Percentiles rank a stretch among this genome's conserved stretches.
Evolutionary conservation across 2,797 vertebrate species (phyloP).

Genomic region (Eulemur coronatus): DNA sequence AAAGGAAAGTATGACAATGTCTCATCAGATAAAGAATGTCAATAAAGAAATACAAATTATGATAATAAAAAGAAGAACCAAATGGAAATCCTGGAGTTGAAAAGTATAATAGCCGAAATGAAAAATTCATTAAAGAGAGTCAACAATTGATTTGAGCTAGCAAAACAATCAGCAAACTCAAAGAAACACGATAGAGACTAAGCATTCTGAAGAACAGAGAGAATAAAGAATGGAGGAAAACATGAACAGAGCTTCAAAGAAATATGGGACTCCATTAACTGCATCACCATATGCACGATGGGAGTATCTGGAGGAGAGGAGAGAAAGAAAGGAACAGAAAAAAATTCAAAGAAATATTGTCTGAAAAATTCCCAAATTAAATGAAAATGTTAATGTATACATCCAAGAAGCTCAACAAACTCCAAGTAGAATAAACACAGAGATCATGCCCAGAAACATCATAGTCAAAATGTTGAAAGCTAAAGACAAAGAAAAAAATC

Average conservation of each 20-base stretch:
- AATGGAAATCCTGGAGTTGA: background rate
- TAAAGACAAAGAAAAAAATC: background rate
- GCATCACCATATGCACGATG: background rate
- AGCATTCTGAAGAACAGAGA: background rate
- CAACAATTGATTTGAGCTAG: background rate
- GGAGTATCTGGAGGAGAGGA: background rate
- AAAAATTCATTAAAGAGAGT: background rate
- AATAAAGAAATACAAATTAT: background rate
- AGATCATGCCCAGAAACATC: background rate
- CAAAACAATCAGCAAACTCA: background rate
- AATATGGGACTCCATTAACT: background rate
- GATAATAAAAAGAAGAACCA: background rate
- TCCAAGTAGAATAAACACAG: background rate
- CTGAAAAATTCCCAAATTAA: background rate
- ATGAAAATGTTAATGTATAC: background rate
- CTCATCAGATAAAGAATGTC: background rate
- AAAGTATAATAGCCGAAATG: background rate
- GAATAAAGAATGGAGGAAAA: background rate
- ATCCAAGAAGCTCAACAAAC: background rate
- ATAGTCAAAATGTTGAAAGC: background rate
- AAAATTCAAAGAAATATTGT: background rate
- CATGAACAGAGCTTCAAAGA: background rate
- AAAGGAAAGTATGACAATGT: background rate
- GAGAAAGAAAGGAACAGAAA: background rate
- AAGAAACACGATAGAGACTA: background rate